Evolutionary conservation across 2,797 vertebrate genomes (phyloP), one percentile per base, ranked within the genome.

Genomic region (Odontamblyopus rebecca): DNA sequence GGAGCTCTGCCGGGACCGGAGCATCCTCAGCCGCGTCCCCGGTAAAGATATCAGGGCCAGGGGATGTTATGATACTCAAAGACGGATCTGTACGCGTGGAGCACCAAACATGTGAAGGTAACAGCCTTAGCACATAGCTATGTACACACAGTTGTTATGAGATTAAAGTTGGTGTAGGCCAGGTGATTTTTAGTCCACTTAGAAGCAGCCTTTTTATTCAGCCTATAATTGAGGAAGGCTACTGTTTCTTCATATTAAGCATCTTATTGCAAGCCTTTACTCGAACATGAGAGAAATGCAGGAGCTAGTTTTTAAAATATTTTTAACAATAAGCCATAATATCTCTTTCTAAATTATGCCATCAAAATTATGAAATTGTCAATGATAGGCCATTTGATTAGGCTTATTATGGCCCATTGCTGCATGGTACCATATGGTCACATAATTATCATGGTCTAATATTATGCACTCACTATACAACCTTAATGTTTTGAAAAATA

Each of bases 81-180:
- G 96, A 98, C 83, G 96, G 96, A 4, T 80, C 93, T 38, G 94
- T 97, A 78, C 91, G 73, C 57, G 62, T 94, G 75, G 85, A 89
- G 0, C 70, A 81, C 30, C 86, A 75, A 59, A 66, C 32, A 69
- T 71, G 70, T 73, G 72, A 87, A 91, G 93, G 93, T 94, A 93
- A n/a, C 38, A 12, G 50, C 15, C 18, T 69, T 19, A 6, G 27
- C 75, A 85, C 23, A 60, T 77, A 79, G 80, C 77, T 75, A 80
- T n/a, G 48, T 38, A 38, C 32, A 65, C 32, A 74, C 61, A n/a
- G 53, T 69, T 65, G 64, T 27, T 73, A 75, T 57, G 66, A 13
- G 71, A 74, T 61, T 38, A 73, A 65, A 16, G 62, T 26, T 64
- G n/a, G 38, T 29, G 2, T 48, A 4, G 12, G 13, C 8, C 12